Base-by-base conservation (phyloP, 2,888 invertebrate species). In the Petrolisthes manimaculis region DNA sequence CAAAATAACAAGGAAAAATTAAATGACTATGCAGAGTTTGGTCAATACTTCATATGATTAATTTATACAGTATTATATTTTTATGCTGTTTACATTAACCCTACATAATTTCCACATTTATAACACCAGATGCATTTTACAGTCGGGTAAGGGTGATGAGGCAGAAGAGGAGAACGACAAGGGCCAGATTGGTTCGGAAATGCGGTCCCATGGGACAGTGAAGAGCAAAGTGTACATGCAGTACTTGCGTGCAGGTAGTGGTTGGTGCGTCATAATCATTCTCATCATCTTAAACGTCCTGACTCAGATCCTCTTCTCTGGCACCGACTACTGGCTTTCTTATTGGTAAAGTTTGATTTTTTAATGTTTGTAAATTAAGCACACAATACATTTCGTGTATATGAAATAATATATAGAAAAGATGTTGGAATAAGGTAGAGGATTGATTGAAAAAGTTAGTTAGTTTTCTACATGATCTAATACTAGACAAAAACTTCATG, bases 321-420 rank as follows among this genome's bases (percentile, higher is more conserved):
- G 79, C 37, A 87, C 86, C 54, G 90, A 90, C 55, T 90, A 88
- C 53, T 90, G 89, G 89, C 87, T 90, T 3, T 89, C 90, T 0
- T 90, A 89, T 54, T 90, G 90, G 90, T 90, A 69, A 83, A 37
- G 37, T 37, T 37, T 37, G 37, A 37, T 37, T 37, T 37, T 37
- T 37, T 37, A 37, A 37, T 37, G 37, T 37, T 37, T 37, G 37
- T 37, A 37, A 37, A 37, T 37, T 37, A 37, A 37, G 37, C 1
- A 37, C 37, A 37, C 37, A 1, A 37, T 37, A 37, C 37, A 37
- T 37, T 37, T 37, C 2, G 37, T 37, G 37, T 37, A 37, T 37
- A 37, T 37, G 37, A 37, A 37, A 37, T 37, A 37, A 37, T 37
- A 37, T 37, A 37, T 0, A 37, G 37, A 37, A 37, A 37, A 37